Evolutionary conservation across 1,140 invertebrate species (phyloP).

Genomic region (Augochlora pura): DNA sequence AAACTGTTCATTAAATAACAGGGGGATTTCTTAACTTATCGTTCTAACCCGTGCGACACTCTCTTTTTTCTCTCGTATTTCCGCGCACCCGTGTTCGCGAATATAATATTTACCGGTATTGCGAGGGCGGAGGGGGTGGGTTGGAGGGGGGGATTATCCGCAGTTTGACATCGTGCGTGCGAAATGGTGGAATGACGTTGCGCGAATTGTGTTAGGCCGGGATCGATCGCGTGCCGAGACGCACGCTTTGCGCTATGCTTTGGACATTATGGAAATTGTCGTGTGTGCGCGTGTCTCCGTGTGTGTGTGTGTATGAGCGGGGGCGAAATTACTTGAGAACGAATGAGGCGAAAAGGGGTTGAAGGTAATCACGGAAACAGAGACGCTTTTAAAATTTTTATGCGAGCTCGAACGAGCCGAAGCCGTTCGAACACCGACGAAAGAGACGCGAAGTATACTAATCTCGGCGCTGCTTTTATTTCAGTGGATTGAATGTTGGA

Average conservation of each 20-base stretch:
- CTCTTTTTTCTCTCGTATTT: background rate
- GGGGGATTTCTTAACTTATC: too few relatives aligned
- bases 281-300: too few relatives aligned
- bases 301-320: too few relatives aligned
- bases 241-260: background rate
- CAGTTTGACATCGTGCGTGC: slow-evolving; percentile 3
- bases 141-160: slow-evolving; percentile 27
- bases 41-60: too few relatives aligned
- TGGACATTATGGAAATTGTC: slow-evolving; percentile 14
- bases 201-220: slow-evolving; percentile 3
- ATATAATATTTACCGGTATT: slow-evolving; percentile 41
- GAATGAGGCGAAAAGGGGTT: background rate
- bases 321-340: background rate
- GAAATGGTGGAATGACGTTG: slow-evolving; percentile 7
- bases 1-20: too few relatives aligned
- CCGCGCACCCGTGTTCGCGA: slow-evolving; percentile 25
- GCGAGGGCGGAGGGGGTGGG: too few relatives aligned
- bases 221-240: slow-evolving; percentile 8
- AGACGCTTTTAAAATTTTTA: background rate
- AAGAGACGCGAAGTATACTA: background rate
- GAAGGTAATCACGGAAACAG: background rate
- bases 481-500: too few relatives aligned
- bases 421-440: background rate
- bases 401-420: background rate
- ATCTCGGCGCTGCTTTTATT: background rate